These are phyloP conservation scores for Achroia grisella DNA, from an alignment of 1,140 invertebrate genomes.

Conservation along the genomic window DNA sequence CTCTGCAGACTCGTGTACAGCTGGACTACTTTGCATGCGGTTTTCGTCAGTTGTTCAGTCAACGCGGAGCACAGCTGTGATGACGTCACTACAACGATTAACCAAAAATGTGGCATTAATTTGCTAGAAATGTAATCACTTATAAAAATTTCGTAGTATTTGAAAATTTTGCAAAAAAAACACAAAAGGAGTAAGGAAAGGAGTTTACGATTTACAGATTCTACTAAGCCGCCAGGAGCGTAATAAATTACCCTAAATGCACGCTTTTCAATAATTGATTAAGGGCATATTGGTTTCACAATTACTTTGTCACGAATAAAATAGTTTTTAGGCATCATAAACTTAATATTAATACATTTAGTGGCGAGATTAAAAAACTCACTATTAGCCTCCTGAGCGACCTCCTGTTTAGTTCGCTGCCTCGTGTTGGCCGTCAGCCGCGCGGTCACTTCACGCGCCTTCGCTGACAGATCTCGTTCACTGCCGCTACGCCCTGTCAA, in stretches of 20 bases:
- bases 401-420: conserved; percentile 31
- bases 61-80: conserved; percentile 78
- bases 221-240: too few relatives aligned
- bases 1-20: conserved; percentile 75
- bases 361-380: conserved; percentile 5
- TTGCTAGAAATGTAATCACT: too few relatives aligned
- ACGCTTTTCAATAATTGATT: too few relatives aligned
- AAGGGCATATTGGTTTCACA: too few relatives aligned
- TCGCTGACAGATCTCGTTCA: conserved; percentile 69
- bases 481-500: conserved; percentile 70
- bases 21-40: conserved; percentile 79
- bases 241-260: too few relatives aligned
- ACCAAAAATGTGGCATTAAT: not conserved
- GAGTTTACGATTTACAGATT: too few relatives aligned
- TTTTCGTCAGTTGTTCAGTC: conserved; percentile 77
- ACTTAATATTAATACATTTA: too few relatives aligned
- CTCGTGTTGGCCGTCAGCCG: conserved; percentile 40
- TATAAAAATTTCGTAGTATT: too few relatives aligned
- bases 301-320: too few relatives aligned
- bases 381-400: conserved; percentile 22
- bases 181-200: too few relatives aligned
- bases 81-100: conserved; percentile 75
- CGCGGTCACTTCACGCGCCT: conserved; percentile 67
- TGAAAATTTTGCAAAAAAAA: too few relatives aligned
- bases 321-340: too few relatives aligned